Base-by-base conservation (phyloP, 2,113 vertebrate species). In the Bubo scandiacus region DNA sequence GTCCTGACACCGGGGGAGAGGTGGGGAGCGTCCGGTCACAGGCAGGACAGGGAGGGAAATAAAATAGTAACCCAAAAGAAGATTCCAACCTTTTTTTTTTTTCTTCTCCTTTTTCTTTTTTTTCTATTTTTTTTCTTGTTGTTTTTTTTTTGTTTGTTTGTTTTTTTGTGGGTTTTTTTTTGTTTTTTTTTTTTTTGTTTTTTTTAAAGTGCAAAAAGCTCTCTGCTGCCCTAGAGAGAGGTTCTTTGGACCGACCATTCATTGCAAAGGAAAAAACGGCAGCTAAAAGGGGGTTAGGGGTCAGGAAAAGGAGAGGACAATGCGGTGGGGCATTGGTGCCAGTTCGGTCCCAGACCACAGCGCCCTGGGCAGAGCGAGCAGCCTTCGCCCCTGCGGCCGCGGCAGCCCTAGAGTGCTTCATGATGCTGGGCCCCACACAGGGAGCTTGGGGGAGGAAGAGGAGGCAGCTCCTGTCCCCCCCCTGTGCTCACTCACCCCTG, bases 211-310 rank as follows among this genome's bases (percentile, higher is more conserved):
- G 98, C 98, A 98, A 98, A 98, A 98, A 98, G 97, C 98, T 98
- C 98, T 98, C 98, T 97, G 98, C 98, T 98, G 98, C 98, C 98
- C 96, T 96, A 98, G 98, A 98, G 98, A 98, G 98, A 98, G 96
- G 97, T 98, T 98, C 98, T 98, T 98, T 98, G 98, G 98, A 98
- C 98, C 97, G 85, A 98, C 97, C 97, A 71, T 98, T 98, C 96
- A 97, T 98, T 98, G 98, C 97, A 98, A 98, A 98, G 97, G 97
- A 97, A 98, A 98, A 98, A 95, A 94, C 71, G 98, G 98, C 98
- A 98, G 98, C 98, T 74, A 94, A 94, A 91, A 96, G 72, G 82
- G 81, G 81, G 79, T 63, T 47, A 74, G 92, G 71, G 61, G 49
- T 21, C 43, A 16, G 43, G 43, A 43, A 43, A 43, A 94, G 74